Conservation (phyloP, 2,113 vertebrate species). For the Psittacara wagleri region DNA sequence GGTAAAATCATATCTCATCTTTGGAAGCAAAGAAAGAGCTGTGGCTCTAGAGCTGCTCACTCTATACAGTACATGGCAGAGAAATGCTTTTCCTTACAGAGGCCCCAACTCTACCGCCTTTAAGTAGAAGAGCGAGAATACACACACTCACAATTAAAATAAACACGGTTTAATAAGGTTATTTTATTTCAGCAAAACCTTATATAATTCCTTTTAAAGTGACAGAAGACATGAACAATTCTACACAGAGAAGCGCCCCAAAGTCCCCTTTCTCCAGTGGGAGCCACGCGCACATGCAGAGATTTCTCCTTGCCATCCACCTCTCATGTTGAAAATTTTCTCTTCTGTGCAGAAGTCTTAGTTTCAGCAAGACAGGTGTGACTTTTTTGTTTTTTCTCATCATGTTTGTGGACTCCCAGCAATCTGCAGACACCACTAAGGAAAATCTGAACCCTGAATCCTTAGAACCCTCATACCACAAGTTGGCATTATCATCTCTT, state of each 20-base stretch:
- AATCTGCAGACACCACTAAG: background rate
- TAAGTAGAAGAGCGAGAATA: background rate
- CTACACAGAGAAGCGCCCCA: background rate
- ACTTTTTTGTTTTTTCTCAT: background rate
- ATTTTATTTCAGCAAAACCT: background rate
- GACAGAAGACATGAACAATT: background rate
- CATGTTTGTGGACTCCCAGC: background rate
- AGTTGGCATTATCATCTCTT: background rate
- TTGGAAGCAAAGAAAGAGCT: background rate
- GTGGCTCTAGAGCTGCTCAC: background rate
- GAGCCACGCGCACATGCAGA: background rate
- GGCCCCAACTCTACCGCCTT: background rate
- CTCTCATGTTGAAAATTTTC: background rate
- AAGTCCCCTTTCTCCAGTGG: background rate
- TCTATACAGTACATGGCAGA: background rate
- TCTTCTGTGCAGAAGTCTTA: background rate
- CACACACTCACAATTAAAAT: background rate
- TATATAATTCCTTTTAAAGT: background rate
- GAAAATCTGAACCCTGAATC: background rate
- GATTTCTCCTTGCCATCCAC: background rate
- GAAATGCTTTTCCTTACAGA: background rate
- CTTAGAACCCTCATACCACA: background rate
- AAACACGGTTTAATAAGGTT: background rate
- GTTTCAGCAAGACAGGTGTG: background rate
- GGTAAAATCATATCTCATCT: slow-evolving; percentile 18